Evolutionary conservation across 1,140 invertebrate genomes (phyloP).

Genomic region (Asbolus verrucosus): DNA sequence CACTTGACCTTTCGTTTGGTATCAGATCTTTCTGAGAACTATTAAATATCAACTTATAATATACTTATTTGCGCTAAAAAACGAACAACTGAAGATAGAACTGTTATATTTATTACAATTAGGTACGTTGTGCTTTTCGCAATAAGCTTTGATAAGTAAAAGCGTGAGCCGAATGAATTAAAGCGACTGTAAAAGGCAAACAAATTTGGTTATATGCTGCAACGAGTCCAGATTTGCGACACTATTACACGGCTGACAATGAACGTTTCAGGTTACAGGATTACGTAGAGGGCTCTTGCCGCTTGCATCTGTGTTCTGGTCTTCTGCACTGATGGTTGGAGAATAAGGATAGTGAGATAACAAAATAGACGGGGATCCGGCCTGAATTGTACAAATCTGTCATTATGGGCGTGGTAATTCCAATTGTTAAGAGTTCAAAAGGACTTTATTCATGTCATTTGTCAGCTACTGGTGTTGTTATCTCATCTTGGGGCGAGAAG

Average conservation of each 20-base stretch:
- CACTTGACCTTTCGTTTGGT: neutral
- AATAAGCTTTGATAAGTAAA: constrained; percentile 5
- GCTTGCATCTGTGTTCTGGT: constrained; percentile 40
- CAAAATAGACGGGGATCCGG: constrained; percentile 50
- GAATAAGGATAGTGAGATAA: constrained; percentile 48
- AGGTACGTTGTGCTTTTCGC: too few species aligned
- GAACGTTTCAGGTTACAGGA: constrained; percentile 55
- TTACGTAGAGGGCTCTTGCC: constrained; percentile 48
- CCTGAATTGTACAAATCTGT: constrained; percentile 57
- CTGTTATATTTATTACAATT: too few species aligned
- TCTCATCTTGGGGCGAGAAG: constrained; percentile 21
- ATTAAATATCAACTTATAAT: neutral
- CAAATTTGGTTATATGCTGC: constrained; percentile 49
- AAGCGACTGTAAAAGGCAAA: constrained; percentile 56
- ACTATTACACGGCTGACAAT: constrained; percentile 57
- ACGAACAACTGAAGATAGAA: too few species aligned
- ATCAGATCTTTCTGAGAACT: neutral
- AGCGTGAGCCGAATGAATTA: constrained; percentile 43
- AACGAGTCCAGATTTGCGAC: constrained; percentile 57
- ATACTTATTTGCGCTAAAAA: too few species aligned
- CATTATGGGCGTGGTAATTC: constrained; percentile 53
- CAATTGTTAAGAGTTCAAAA: constrained; percentile 54
- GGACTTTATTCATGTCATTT: constrained; percentile 52
- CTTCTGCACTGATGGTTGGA: constrained; percentile 21
- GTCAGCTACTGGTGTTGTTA: constrained; percentile 36